Percentiles rank a stretch among this genome's conserved stretches.
Conservation (phyloP, 1,140 invertebrate species). For the Oreohelix idahoensis region DNA sequence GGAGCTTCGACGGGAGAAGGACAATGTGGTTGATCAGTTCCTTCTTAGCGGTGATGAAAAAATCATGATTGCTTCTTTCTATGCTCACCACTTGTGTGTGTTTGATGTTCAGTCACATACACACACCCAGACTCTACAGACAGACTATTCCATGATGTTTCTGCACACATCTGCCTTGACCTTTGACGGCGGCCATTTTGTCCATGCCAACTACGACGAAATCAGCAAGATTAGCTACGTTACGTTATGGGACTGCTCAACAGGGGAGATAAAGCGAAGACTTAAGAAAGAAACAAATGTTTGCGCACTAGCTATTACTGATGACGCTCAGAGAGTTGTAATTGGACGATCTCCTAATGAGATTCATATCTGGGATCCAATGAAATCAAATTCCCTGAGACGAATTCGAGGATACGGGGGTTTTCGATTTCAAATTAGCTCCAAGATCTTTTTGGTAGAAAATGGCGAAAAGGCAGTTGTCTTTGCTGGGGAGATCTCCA, state of each 20-base stretch:
- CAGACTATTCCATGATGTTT: slow-evolving; percentile 66
- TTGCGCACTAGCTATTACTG: slow-evolving; percentile 64
- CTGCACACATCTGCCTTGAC: slow-evolving; percentile 67
- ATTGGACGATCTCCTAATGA: slow-evolving; percentile 66
- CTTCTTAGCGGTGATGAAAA: slow-evolving; percentile 65
- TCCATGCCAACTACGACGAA: slow-evolving; percentile 71
- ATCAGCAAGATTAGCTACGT: slow-evolving; percentile 70
- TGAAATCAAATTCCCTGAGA: slow-evolving; percentile 47
- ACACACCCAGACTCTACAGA: slow-evolving; percentile 66
- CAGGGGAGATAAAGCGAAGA: slow-evolving; percentile 63
- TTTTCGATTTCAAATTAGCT: slow-evolving; percentile 57
- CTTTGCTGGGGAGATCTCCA: slow-evolving; percentile 68
- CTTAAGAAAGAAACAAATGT: slow-evolving; percentile 70
- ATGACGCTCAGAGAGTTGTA: slow-evolving; percentile 64
- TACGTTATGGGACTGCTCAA: slow-evolving; percentile 68
- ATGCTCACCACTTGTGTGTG: slow-evolving; percentile 70
- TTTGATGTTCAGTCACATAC: slow-evolving; percentile 63
- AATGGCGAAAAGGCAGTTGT: slow-evolving; percentile 64
- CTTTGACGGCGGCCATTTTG: slow-evolving; percentile 64
- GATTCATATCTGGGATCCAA: slow-evolving; percentile 70
- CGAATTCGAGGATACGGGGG: slow-evolving; percentile 60
- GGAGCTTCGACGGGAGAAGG: slow-evolving; percentile 65
- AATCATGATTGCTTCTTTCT: slow-evolving; percentile 70
- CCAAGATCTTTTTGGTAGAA: slow-evolving; percentile 65
- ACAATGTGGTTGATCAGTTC: slow-evolving; percentile 69